Conservation (phyloP, 2,888 invertebrate species). For the Zygogramma bicolorata region DNA sequence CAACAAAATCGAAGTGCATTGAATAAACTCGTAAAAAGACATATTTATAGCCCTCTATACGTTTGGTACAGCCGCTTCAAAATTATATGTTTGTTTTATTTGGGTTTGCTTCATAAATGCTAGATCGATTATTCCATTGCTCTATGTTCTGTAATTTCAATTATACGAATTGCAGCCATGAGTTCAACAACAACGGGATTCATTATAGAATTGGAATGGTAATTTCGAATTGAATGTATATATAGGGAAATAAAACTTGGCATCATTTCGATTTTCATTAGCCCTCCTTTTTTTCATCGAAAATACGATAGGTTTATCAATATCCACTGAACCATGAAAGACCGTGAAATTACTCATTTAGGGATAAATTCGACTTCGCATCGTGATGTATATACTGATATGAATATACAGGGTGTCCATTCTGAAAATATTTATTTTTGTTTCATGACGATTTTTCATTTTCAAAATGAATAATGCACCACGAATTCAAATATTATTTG, state of each 20-base stretch:
- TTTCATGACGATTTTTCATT: too few relatives aligned
- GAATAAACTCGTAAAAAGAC: conserved; percentile 38
- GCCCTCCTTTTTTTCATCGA: background rate
- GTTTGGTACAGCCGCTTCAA: conserved; percentile 40
- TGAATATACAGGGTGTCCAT: too few relatives aligned
- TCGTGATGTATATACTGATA: too few relatives aligned
- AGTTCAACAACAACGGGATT: background rate
- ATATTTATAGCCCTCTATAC: conserved; percentile 41
- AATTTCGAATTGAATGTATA: background rate
- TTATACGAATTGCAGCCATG: background rate
- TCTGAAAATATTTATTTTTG: too few relatives aligned
- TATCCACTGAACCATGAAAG: too few relatives aligned
- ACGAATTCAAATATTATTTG: too few relatives aligned
- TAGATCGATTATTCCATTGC: conserved; percentile 24
- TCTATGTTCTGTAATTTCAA: conserved; percentile 6
- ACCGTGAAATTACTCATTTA: too few relatives aligned
- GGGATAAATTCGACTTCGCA: too few relatives aligned
- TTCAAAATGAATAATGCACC: too few relatives aligned
- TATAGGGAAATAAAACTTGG: background rate
- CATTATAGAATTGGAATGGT: conserved; percentile 4
- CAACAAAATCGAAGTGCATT: conserved; percentile 41
- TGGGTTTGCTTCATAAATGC: conserved; percentile 26
- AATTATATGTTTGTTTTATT: conserved; percentile 39
- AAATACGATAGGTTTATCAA: too few relatives aligned
- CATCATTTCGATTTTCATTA: background rate